Conservation (phyloP, 2,113 vertebrate genomes). For the Pholis gunnellus region DNA sequence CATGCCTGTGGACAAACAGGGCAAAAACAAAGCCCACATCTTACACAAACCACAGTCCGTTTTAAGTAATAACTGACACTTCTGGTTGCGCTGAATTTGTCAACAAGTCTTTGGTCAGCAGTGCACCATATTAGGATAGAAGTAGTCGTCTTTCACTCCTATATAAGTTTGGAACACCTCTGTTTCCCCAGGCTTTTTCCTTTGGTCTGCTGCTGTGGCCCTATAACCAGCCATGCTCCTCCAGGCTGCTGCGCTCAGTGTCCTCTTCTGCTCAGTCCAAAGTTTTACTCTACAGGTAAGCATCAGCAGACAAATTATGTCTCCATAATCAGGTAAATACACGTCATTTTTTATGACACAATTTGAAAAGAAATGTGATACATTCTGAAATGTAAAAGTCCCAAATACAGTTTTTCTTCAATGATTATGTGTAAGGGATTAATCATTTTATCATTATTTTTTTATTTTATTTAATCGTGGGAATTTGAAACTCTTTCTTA, state of each 20-base stretch:
- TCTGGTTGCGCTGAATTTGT: background rate
- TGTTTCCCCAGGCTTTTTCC: background rate
- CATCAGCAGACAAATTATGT: background rate
- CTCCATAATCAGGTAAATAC: background rate
- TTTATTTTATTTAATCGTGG: background rate
- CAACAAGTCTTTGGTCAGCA: background rate
- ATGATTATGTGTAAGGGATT: too few relatives aligned
- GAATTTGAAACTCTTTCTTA: background rate
- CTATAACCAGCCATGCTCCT: conserved; percentile 57
- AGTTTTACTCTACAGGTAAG: conserved; percentile 44
- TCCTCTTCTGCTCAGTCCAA: conserved; percentile 32
- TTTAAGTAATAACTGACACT: conserved; percentile 49
- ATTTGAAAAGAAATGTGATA: background rate
- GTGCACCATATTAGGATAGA: conserved; percentile 40
- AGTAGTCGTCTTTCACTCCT: background rate
- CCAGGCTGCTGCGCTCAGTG: conserved; percentile 27
- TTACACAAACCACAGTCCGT: background rate
- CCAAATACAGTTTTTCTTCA: background rate
- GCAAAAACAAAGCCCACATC: background rate
- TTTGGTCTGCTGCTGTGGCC: background rate
- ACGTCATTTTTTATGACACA: background rate
- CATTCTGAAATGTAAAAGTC: background rate
- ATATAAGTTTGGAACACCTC: conserved; percentile 22
- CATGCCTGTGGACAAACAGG: background rate
- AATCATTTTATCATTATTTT: too few relatives aligned